These are phyloP conservation scores for Coracias cyanogaster DNA, from an alignment of 2,797 vertebrate genomes.

Conservation along the genomic window DNA sequence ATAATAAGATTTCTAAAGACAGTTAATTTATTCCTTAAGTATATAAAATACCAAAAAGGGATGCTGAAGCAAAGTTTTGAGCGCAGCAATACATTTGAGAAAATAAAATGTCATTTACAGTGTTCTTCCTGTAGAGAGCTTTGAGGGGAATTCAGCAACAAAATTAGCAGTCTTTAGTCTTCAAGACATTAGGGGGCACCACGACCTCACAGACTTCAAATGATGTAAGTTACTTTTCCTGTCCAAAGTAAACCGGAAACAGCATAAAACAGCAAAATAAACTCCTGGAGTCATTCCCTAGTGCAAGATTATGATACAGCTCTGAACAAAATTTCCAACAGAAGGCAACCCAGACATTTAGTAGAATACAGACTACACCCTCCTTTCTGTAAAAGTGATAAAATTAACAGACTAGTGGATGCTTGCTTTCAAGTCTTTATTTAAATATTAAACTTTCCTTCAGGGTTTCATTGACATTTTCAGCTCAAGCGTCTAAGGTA, in stretches of 20 bases:
- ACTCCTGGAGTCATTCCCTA: background rate
- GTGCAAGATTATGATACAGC: background rate
- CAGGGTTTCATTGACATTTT: slow-evolving; percentile 22
- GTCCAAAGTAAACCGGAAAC: background rate
- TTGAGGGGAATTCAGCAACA: background rate
- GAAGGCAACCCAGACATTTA: background rate
- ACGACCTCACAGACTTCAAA: background rate
- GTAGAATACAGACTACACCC: background rate
- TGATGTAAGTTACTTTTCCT: background rate
- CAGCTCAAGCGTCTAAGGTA: background rate
- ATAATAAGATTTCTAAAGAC: background rate
- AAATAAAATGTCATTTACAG: background rate
- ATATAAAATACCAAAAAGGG: background rate
- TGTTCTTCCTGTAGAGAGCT: background rate
- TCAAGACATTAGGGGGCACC: slow-evolving; percentile 43
- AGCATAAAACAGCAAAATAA: background rate
- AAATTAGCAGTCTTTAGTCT: background rate
- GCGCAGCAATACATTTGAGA: background rate
- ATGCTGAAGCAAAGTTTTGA: background rate
- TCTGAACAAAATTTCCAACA: background rate
- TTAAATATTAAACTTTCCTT: slow-evolving; percentile 27
- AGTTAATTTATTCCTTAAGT: background rate
- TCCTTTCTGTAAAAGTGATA: background rate
- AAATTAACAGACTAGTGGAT: background rate
- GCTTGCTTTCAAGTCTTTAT: background rate